Percentiles rank a stretch among this genome's conserved stretches.
These are phyloP conservation scores for Vidua chalybeata DNA, from an alignment of 2,113 vertebrate genomes.

Conservation along the genomic window DNA sequence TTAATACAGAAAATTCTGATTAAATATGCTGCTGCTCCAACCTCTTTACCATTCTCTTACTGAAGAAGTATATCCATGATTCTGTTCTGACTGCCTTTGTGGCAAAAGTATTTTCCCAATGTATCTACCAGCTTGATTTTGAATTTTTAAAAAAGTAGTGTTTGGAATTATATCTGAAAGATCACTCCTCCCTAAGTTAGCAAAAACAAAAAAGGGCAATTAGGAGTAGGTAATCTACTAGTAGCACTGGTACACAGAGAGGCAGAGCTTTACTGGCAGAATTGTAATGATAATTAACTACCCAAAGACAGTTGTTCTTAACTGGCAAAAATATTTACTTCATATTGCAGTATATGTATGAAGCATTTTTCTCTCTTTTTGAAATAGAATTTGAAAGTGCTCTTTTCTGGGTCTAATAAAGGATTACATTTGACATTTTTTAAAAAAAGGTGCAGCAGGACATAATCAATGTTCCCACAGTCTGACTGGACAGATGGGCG, in stretches of 20 bases:
- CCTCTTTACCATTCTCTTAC: not conserved
- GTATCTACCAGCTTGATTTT: not conserved
- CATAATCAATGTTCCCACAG: not conserved
- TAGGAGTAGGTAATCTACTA: not conserved
- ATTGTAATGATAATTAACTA: not conserved
- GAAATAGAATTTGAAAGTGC: not conserved
- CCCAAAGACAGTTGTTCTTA: not conserved
- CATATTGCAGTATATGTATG: not conserved
- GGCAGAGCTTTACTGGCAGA: not conserved
- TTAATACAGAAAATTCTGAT: not conserved
- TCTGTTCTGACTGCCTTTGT: not conserved
- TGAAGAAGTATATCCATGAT: not conserved
- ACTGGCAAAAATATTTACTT: not conserved
- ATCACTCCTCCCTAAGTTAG: not conserved
- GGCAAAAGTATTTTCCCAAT: not conserved
- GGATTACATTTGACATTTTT: not conserved
- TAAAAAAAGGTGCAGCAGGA: not conserved
- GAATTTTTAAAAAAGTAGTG: not conserved
- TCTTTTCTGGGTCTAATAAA: not conserved
- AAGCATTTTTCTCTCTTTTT: not conserved
- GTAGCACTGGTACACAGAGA: not conserved
- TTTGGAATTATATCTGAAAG: not conserved
- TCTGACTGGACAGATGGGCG: not conserved
- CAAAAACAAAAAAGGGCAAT: not conserved
- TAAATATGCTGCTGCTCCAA: accelerated